Percentiles rank a stretch among this genome's conserved stretches.
Conservation (phyloP, 2,113 vertebrate species). For the Aviceda subcristata region DNA sequence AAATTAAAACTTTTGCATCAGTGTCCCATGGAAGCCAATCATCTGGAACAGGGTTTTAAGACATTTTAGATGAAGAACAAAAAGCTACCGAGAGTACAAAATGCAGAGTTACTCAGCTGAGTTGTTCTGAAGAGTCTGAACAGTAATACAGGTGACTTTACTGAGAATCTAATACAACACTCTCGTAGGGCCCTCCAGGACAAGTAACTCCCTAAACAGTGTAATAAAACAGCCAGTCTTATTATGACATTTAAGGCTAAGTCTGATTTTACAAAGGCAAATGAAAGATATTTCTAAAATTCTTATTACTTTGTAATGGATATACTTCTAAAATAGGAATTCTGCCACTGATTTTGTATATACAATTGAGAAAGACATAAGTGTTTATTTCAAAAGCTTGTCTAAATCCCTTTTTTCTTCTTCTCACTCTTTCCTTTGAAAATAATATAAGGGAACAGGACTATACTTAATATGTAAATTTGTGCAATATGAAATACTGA, state of each 20-base stretch:
- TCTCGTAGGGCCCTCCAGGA: background rate
- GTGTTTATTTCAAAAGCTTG: background rate
- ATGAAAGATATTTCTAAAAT: background rate
- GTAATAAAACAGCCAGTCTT: background rate
- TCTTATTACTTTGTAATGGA: background rate
- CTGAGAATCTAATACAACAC: background rate
- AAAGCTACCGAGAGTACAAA: background rate
- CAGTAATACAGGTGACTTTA: background rate
- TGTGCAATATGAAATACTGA: background rate
- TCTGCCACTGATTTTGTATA: background rate
- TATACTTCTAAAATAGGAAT: background rate
- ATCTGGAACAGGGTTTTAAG: background rate
- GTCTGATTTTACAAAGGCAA: background rate
- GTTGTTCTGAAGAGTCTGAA: background rate
- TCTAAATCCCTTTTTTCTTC: background rate
- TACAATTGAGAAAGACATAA: background rate
- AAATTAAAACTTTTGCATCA: background rate
- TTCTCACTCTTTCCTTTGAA: background rate
- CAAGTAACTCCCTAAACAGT: background rate
- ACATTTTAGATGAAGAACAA: background rate
- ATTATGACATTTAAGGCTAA: background rate
- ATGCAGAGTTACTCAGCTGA: background rate
- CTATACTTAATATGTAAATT: background rate
- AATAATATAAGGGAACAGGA: background rate
- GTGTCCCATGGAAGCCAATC: background rate